A percentile compares a stretch with the other conserved stretches of the same genome.
phyloP scores from a whole-genome alignment of 64 coral and sea anemone species.

The Pocillopora verrucosa region DNA sequence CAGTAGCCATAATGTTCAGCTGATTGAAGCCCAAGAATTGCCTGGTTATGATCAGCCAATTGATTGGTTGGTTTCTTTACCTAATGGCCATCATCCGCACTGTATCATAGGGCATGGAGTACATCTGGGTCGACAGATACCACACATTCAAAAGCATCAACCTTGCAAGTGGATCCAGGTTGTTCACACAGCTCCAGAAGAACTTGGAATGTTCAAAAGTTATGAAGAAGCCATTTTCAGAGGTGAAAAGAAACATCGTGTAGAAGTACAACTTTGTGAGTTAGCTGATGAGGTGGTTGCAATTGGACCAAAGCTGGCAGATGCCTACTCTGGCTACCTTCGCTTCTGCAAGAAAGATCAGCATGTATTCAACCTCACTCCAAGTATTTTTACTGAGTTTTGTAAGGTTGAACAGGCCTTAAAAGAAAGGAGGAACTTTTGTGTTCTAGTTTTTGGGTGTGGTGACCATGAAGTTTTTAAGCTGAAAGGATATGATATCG shows the following conservation, averaged over 20 bases:
- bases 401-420: neutral
- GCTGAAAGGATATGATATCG: neutral
- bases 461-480: neutral
- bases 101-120: neutral
- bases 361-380: too few species aligned
- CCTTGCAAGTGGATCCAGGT: neutral
- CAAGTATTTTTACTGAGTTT: too few species aligned
- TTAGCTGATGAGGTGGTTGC: neutral
- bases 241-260: neutral
- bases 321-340: neutral
- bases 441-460: neutral
- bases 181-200: neutral
- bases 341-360: too few species aligned
- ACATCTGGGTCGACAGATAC: neutral
- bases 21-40: neutral
- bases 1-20: neutral
- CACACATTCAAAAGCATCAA: neutral
- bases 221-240: constrained; percentile 1
- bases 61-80: neutral
- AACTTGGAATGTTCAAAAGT: neutral
- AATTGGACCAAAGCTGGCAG: neutral
- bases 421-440: neutral
- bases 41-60: neutral
- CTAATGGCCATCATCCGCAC: neutral
- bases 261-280: neutral